Percentiles rank a stretch among this genome's conserved stretches.
These are phyloP conservation scores for Notolabrus celidotus DNA, from an alignment of 2,797 vertebrate species.

Conservation along the genomic window DNA sequence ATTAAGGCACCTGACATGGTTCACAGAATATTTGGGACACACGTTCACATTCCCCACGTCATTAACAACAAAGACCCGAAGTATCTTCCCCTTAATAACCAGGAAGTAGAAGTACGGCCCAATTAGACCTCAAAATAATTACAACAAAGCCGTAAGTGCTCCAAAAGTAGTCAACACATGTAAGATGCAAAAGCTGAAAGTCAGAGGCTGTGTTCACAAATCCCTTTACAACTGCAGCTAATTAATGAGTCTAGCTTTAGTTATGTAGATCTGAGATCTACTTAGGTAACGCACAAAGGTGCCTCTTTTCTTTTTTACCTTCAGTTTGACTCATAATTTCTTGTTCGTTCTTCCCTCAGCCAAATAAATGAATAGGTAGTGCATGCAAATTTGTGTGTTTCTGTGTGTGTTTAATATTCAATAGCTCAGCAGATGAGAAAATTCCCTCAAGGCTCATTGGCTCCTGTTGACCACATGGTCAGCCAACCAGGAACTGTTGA, in stretches of 20 bases:
- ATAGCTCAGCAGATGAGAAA: slow-evolving; percentile 39
- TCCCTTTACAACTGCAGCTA: slow-evolving; percentile 5
- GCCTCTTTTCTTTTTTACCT: not conserved
- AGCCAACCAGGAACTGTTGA: slow-evolving; percentile 58
- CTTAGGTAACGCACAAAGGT: not conserved
- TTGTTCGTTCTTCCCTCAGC: not conserved
- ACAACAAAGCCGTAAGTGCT: not conserved
- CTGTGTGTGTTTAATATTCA: slow-evolving; percentile 36
- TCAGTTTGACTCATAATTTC: not conserved
- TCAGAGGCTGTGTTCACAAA: not conserved
- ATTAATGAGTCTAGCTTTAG: not conserved
- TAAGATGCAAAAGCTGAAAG: slow-evolving; percentile 5
- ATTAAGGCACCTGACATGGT: not conserved
- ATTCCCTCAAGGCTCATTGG: slow-evolving; percentile 56
- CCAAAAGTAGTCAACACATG: not conserved
- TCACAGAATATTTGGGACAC: slow-evolving; percentile 6
- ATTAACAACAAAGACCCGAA: not conserved
- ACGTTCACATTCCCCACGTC: not conserved
- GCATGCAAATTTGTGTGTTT: not conserved
- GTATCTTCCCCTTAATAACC: not conserved
- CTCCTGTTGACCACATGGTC: slow-evolving; percentile 54
- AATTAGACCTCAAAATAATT: slow-evolving; percentile 11
- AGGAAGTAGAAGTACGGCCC: not conserved
- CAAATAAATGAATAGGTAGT: not conserved
- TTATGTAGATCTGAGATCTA: not conserved